Conservation (phyloP, 2,113 vertebrate genomes). For the Eulacestoma nigropectus region DNA sequence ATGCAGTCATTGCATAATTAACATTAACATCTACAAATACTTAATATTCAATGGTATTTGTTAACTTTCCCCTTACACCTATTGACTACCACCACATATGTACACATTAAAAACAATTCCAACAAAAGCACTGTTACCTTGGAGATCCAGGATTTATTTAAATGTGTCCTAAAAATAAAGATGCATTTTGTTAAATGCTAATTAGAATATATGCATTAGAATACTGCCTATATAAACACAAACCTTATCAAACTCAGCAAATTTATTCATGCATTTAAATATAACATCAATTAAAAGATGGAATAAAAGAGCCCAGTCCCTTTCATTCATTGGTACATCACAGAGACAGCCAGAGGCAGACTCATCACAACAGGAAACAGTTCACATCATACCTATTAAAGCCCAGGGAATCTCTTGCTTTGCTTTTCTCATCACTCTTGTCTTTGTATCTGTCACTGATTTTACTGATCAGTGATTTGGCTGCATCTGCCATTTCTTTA, state of each 20-base stretch:
- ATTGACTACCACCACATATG: not conserved
- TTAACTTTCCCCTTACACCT: not conserved
- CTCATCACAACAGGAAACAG: not conserved
- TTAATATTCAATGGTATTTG: not conserved
- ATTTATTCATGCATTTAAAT: not conserved
- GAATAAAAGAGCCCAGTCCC: not conserved
- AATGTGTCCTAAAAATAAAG: constrained; percentile 48
- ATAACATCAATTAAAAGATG: not conserved
- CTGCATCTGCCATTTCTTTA: constrained; percentile 54
- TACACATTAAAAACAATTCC: not conserved
- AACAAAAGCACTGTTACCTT: constrained; percentile 64
- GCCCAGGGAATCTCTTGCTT: constrained; percentile 20
- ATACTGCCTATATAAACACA: not conserved
- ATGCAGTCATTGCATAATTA: not conserved
- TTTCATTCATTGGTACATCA: not conserved
- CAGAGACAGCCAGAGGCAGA: not conserved
- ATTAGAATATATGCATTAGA: not conserved
- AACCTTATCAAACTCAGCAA: not conserved
- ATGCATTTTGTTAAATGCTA: not conserved
- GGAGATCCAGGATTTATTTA: constrained; percentile 41
- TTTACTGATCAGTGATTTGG: constrained; percentile 70
- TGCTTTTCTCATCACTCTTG: constrained; percentile 16
- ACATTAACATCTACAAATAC: not conserved
- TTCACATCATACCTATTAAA: constrained; percentile 52
- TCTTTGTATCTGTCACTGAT: constrained; percentile 69